Conservation (phyloP, 2,113 vertebrate species). For the Hyaena hyaena region DNA sequence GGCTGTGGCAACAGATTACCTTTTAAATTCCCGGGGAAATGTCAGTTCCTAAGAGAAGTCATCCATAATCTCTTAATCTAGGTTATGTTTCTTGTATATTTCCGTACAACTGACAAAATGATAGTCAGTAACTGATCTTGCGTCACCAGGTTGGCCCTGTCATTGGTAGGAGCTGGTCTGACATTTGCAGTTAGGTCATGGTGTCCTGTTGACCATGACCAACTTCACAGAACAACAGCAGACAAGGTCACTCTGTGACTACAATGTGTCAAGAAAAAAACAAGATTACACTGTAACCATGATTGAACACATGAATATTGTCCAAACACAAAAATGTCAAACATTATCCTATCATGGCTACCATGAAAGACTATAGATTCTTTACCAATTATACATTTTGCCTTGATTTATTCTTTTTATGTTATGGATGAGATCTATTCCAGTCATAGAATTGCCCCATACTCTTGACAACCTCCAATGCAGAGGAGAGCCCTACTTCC, state of each 20-base stretch:
- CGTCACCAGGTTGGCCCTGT: no score
- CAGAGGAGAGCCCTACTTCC: not conserved
- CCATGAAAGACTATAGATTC: not conserved
- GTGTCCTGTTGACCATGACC: not conserved
- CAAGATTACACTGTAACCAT: not conserved
- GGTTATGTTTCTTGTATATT: not conserved
- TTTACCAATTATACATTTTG: not conserved
- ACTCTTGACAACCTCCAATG: not conserved
- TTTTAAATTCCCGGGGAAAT: conserved; percentile 36
- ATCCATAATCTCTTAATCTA: not conserved
- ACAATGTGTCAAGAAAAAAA: not conserved
- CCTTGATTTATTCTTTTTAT: not conserved
- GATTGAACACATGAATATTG: no score
- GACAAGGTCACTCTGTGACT: not conserved
- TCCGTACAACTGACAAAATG: not conserved
- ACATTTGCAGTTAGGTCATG: no score
- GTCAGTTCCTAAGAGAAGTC: not conserved
- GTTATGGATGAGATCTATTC: not conserved
- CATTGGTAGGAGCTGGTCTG: not conserved
- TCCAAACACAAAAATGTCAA: not conserved
- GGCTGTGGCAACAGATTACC: not conserved
- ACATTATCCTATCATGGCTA: not conserved
- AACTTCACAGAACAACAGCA: not conserved
- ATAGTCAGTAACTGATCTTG: not conserved
- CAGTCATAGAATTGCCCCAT: not conserved